Evolutionary conservation across 2,113 vertebrate species (phyloP).

Genomic region (Nerophis ophidion): DNA sequence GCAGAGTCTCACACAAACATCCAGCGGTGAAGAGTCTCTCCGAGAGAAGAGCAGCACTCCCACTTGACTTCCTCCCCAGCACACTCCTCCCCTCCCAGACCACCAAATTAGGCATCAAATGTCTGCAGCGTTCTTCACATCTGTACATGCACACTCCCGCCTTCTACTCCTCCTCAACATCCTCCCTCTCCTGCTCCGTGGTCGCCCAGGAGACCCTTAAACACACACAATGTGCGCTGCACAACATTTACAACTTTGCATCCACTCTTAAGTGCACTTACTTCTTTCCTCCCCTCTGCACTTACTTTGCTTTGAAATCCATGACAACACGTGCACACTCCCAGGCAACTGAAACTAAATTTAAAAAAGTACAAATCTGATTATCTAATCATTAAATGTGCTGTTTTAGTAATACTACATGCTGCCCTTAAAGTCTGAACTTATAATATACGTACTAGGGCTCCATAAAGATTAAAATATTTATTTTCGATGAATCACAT

Average conservation of each 20-base stretch:
- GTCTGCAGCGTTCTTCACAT: conserved; percentile 52
- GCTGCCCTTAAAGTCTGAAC: too few species aligned
- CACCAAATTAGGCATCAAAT: conserved; percentile 62
- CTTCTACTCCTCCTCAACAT: conserved; percentile 10
- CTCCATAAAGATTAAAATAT: too few species aligned
- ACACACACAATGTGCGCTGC: conserved; percentile 12
- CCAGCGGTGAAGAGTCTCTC: conserved; percentile 13
- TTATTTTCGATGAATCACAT: too few species aligned
- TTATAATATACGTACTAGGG: too few species aligned
- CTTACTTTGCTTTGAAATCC: not conserved
- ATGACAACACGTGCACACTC: not conserved
- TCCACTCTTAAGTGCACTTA: not conserved
- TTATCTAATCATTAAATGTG: too few species aligned
- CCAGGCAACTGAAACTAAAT: not conserved
- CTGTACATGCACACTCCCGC: conserved; percentile 17
- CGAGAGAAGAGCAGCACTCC: conserved; percentile 5
- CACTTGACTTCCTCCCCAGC: conserved; percentile 21
- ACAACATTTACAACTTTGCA: not conserved
- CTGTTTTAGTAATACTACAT: too few species aligned
- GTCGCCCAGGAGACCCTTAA: not conserved
- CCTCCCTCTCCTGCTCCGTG: conserved; percentile 1
- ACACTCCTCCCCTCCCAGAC: conserved; percentile 48
- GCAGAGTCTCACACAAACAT: conserved; percentile 14
- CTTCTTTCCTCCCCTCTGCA: not conserved
- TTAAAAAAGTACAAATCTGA: too few species aligned